A percentile compares a stretch with the other conserved stretches of the same genome.
Evolutionary conservation across 1,140 invertebrate species (phyloP).

Genomic region (Aphelinus atriplicis): DNA sequence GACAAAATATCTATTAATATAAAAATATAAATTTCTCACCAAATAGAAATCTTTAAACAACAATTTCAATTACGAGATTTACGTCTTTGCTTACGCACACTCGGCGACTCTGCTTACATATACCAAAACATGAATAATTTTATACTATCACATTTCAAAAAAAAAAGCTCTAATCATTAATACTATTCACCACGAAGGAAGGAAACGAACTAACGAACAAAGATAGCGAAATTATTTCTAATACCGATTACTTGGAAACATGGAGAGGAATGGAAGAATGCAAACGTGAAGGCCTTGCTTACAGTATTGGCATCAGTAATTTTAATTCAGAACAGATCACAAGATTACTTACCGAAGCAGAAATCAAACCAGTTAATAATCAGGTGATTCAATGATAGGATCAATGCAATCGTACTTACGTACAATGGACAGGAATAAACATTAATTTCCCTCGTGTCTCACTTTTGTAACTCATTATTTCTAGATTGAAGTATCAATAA

Average conservation of each 20-base stretch:
- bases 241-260: slow-evolving; percentile 87
- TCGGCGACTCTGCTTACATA: no score
- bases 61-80: neutral
- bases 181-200: slow-evolving; percentile 38
- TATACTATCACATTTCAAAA: no score
- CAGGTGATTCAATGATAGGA: slow-evolving; percentile 62
- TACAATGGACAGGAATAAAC: no score
- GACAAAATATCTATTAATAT: neutral
- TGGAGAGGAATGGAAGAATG: slow-evolving; percentile 90
- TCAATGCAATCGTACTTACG: no score
- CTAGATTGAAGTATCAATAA: neutral
- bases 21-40: neutral
- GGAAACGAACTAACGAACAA: slow-evolving; percentile 56
- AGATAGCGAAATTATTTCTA: slow-evolving; percentile 59
- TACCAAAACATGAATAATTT: no score
- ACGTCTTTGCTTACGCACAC: neutral
- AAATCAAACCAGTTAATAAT: slow-evolving; percentile 80
- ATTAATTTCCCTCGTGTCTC: no score
- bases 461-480: neutral
- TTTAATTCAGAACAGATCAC: slow-evolving; percentile 87
- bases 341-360: slow-evolving; percentile 70
- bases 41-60: neutral
- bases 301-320: slow-evolving; percentile 89
- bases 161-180: no score
- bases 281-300: slow-evolving; percentile 75